Conservation (phyloP, 2,888 invertebrate genomes). For the Cetonia aurata region DNA sequence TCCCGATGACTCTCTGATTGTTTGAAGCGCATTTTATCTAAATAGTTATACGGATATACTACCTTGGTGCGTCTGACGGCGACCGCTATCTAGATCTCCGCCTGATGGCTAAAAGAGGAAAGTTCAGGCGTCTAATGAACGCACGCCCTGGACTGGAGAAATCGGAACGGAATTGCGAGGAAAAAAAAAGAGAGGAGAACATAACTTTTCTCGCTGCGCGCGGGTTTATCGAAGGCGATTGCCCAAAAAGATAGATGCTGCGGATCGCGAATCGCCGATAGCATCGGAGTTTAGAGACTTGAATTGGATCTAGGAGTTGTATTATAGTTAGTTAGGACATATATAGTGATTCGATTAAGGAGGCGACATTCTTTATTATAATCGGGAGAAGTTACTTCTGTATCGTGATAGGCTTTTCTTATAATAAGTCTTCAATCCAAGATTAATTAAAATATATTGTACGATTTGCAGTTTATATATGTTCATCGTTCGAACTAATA, state of each 20-base stretch:
- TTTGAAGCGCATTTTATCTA: constrained; percentile 62
- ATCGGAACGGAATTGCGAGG: not conserved
- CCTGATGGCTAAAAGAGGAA: constrained; percentile 11
- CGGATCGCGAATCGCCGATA: constrained; percentile 17
- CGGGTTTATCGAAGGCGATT: constrained; percentile 3
- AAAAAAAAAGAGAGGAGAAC: constrained; percentile 10
- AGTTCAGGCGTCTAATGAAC: constrained; percentile 27
- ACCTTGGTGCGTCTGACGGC: constrained; percentile 12
- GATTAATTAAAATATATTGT: no score
- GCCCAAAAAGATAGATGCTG: constrained; percentile 17
- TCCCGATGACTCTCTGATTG: constrained; percentile 59
- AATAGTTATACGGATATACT: constrained; percentile 51
- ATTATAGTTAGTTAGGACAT: constrained; percentile 6
- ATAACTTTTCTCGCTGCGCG: constrained; percentile 13
- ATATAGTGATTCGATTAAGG: constrained; percentile 17
- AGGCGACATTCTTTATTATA: constrained; percentile 20
- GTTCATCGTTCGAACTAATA: no score
- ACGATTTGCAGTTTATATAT: no score
- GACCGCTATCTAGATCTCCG: constrained; percentile 28
- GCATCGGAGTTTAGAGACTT: constrained; percentile 8
- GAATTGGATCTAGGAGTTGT: constrained; percentile 23
- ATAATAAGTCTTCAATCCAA: not conserved
- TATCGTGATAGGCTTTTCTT: not conserved
- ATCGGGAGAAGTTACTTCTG: not conserved
- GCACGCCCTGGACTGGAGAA: not conserved